These are phyloP conservation scores for Alfaro cultratus DNA, from an alignment of 2,797 vertebrate genomes.

Conservation along the genomic window DNA sequence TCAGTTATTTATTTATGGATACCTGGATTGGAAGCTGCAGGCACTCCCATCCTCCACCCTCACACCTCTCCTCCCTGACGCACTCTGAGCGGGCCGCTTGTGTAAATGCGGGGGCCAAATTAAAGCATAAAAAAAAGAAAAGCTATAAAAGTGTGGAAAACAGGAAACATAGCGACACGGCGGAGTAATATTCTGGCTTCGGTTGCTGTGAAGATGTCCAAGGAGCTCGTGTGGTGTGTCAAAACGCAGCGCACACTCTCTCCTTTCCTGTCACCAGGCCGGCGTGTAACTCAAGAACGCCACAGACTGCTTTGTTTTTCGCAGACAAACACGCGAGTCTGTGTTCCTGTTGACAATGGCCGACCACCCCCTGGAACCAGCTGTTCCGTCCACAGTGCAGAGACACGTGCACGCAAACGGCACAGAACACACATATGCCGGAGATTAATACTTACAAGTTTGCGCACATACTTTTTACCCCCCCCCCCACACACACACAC, in stretches of 20 bases:
- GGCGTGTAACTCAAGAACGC: conserved; percentile 62
- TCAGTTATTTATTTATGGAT: conserved; percentile 77
- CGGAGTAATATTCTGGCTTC: conserved; percentile 38
- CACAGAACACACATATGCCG: conserved; percentile 32
- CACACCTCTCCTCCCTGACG: conserved; percentile 33
- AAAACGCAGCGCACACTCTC: conserved; percentile 54
- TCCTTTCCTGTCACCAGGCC: conserved; percentile 40
- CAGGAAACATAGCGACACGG: conserved; percentile 25
- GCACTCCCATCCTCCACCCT: conserved; percentile 65
- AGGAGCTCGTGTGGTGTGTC: conserved; percentile 51
- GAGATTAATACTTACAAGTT: conserved; percentile 55
- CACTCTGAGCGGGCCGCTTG: conserved; percentile 42
- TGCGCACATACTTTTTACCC: conserved; percentile 33
- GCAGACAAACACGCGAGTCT: conserved; percentile 69
- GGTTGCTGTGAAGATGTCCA: conserved; percentile 54
- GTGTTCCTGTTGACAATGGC: conserved; percentile 78
- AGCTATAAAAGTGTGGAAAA: conserved; percentile 30
- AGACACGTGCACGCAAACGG: conserved; percentile 57
- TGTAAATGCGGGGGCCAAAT: conserved; percentile 49
- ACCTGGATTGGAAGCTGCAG: conserved; percentile 74
- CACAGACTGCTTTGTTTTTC: conserved; percentile 72
- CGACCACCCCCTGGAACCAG: conserved; percentile 75
- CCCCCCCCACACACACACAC: not conserved
- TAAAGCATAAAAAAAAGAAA: conserved; percentile 12
- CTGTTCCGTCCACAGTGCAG: conserved; percentile 70